Evolutionary conservation across 2,113 vertebrate genomes (phyloP).

Genomic region (Centropus unirufus): DNA sequence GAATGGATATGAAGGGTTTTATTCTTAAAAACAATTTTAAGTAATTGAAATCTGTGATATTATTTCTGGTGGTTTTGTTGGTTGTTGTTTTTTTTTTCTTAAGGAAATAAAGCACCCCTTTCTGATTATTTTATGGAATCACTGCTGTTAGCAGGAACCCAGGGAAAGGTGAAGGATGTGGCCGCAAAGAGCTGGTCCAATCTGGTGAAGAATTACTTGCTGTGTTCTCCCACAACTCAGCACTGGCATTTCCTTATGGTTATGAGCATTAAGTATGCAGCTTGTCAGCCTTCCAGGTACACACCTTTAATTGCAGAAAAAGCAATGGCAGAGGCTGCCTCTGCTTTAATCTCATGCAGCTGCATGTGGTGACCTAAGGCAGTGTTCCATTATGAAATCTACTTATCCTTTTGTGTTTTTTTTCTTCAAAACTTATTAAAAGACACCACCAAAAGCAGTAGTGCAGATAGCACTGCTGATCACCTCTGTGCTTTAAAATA

Average conservation of each 20-base stretch:
- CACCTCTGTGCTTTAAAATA: background rate
- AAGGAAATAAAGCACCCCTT: slow-evolving; percentile 35
- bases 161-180: background rate
- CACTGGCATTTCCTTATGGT: background rate
- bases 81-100: background rate
- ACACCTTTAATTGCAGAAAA: background rate
- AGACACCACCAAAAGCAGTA: background rate
- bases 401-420: background rate
- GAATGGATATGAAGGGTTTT: background rate
- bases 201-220: background rate
- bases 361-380: background rate
- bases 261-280: background rate
- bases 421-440: background rate
- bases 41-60: background rate
- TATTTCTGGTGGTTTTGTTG: background rate
- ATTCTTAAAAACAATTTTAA: background rate
- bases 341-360: background rate
- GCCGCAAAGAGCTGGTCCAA: rapidly evolving
- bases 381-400: background rate
- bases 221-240: rapidly evolving
- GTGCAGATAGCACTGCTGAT: background rate
- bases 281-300: background rate
- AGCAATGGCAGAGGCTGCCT: background rate
- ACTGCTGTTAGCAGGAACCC: background rate
- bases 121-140: slow-evolving; percentile 29